Evolutionary conservation across 1,140 invertebrate species (phyloP), one percentile per base, ranked within the genome.

Genomic region (Contarinia nasturtii): DNA sequence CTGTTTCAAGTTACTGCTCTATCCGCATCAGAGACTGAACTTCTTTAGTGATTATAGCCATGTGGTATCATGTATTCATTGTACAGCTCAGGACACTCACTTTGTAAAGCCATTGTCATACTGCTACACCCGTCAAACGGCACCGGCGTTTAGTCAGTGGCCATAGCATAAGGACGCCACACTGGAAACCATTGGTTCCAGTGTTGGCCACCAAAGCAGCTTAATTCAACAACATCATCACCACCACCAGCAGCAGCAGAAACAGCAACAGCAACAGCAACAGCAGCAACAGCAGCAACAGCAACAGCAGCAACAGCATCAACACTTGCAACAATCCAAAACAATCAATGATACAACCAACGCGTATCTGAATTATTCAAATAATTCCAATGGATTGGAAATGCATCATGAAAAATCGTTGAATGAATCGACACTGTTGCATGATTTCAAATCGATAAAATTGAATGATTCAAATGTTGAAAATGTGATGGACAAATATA

Each of bases 21-120:
- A 83, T 57, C 82, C 84, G 8, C 80, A 86, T 56, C 84, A 91
- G 66, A 76, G 86, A 52, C 70, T 92, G 50, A 84, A 86, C 67
- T 95, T 80, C 73, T 93, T 89, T 74, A 93, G 87, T 53, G 88
- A 95, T 67, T 96, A 94, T 72, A 93, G 87, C 63, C 86, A 88
- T 57, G 77, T 82, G 54, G 79, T 91, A 55, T 77, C 82, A 48
- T 97, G 92, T 68, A 87, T 86, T 8, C 83, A 86, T 61, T 97
- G 91, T 72, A 79, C 81, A 53, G 77, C 79, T 14, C 72, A 88
- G 50, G 91, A 94, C 67, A 84, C 84, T 33, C 91, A 97, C 69
- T 95, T 95, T 66, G 87, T 93, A 49, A 93, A 94, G 67, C 83
- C 86, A 14, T 66, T 92, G 53, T 69, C 75, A 33, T 76, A 76